Conservation (phyloP, 1,140 invertebrate species). For the Meloidogyne chitwoodi region DNA sequence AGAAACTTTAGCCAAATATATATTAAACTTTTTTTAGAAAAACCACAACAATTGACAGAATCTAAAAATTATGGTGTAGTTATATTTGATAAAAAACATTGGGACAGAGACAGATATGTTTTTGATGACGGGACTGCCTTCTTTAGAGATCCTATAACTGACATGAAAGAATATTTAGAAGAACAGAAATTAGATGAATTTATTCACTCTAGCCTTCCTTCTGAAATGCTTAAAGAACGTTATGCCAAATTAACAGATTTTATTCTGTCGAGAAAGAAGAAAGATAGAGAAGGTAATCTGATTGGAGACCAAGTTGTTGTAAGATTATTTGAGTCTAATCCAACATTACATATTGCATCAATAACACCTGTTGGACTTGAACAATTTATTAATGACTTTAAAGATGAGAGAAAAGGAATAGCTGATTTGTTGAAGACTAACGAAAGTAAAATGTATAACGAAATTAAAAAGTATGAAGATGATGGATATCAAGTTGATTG, state of each 20-base stretch:
- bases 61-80: constrained; percentile 5
- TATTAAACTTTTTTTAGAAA: too few species aligned
- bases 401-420: background rate
- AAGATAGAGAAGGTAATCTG: background rate
- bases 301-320: background rate
- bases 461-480: too few species aligned
- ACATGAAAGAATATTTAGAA: background rate
- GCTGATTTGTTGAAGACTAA: background rate
- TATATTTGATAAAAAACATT: background rate
- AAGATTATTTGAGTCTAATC: background rate
- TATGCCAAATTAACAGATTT: constrained; percentile 1
- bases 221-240: background rate
- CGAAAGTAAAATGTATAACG: too few species aligned
- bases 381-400: background rate
- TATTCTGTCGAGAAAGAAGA: background rate
- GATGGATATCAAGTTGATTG: too few species aligned
- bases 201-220: background rate
- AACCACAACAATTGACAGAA: background rate
- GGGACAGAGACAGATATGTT: background rate
- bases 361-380: background rate
- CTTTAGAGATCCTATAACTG: background rate
- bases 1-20: too few species aligned
- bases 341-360: constrained; percentile 8
- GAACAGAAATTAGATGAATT: background rate
- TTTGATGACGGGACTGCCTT: background rate